A percentile compares a stretch with the other conserved stretches of the same genome.
phyloP scores from a whole-genome alignment of 2,113 vertebrate species.

The Cyprinodon tularosa region DNA sequence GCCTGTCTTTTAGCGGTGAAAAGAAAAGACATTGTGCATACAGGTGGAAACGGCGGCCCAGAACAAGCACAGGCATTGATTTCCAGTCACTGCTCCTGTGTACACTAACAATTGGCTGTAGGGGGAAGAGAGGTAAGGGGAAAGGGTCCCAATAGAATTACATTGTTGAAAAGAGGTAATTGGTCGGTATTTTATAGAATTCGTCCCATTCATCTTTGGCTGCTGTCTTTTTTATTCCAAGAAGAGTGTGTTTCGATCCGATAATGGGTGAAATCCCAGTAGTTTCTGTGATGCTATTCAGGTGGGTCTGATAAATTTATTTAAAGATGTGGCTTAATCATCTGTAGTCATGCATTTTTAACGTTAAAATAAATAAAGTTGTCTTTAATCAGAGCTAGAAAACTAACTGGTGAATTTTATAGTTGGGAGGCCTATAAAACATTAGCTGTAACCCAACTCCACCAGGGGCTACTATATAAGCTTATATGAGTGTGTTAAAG shows the following conservation, averaged over 20 bases:
- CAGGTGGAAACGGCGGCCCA: slow-evolving; percentile 40
- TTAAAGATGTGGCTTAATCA: neutral
- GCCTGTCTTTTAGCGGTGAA: slow-evolving; percentile 22
- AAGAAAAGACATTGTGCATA: slow-evolving; percentile 5
- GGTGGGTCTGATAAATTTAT: slow-evolving; percentile 4
- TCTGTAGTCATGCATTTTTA: neutral
- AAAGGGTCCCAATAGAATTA: slow-evolving; percentile 36
- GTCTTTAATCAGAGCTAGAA: slow-evolving; percentile 5
- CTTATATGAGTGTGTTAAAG: slow-evolving; percentile 37
- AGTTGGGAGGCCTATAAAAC: slow-evolving; percentile 29
- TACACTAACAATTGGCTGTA: slow-evolving; percentile 2
- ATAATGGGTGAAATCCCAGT: slow-evolving; percentile 12
- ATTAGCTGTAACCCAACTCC: slow-evolving; percentile 16
- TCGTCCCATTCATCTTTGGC: slow-evolving; percentile 25
- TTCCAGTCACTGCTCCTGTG: slow-evolving; percentile 46
- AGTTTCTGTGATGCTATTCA: neutral
- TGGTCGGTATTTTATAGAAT: slow-evolving; percentile 29
- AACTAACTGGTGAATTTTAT: slow-evolving; percentile 36
- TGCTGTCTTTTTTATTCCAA: neutral
- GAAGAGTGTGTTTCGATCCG: neutral
- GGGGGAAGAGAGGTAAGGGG: slow-evolving; percentile 2
- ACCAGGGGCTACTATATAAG: slow-evolving; percentile 9
- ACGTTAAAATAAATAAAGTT: neutral
- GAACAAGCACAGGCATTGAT: slow-evolving; percentile 60
- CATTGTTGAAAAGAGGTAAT: slow-evolving; percentile 57